Percentiles rank a stretch among this genome's conserved stretches.
phyloP scores from a whole-genome alignment of 2,888 invertebrate species.

The Scaeva pyrastri region DNA sequence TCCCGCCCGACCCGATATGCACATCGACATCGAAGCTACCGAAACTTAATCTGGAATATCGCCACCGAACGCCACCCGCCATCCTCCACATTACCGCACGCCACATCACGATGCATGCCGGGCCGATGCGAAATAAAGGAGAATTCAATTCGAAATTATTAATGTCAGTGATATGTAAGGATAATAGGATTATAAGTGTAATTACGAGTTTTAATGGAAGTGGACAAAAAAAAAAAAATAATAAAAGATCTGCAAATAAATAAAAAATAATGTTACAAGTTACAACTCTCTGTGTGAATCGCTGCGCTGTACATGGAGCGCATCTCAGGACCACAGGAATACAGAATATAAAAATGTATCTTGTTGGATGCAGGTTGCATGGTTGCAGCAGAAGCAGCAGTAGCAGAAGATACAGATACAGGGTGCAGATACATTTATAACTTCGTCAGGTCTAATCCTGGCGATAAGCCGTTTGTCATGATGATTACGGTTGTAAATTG shows the following conservation, averaged over 20 bases:
- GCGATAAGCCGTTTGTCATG: constrained; percentile 70
- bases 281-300: not conserved
- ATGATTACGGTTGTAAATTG: constrained; percentile 69
- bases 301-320: not conserved
- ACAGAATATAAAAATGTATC: constrained; percentile 16
- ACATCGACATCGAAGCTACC: constrained; percentile 6
- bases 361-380: not conserved
- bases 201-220: constrained; percentile 48
- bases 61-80: not conserved
- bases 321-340: constrained; percentile 16
- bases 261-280: constrained; percentile 25
- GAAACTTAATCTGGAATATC: constrained; percentile 12
- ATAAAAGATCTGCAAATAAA: constrained; percentile 24
- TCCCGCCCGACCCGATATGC: too few relatives aligned
- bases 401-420: not conserved
- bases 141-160: constrained; percentile 65
- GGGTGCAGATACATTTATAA: constrained; percentile 32
- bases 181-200: constrained; percentile 69
- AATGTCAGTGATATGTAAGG: constrained; percentile 68
- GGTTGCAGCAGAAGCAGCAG: too few relatives aligned
- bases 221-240: constrained; percentile 23
- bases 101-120: not conserved
- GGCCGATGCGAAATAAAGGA: constrained; percentile 28
- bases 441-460: constrained; percentile 67
- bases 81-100: not conserved